phyloP scores from a whole-genome alignment of 2,797 vertebrate species.

The Anguilla anguilla region DNA sequence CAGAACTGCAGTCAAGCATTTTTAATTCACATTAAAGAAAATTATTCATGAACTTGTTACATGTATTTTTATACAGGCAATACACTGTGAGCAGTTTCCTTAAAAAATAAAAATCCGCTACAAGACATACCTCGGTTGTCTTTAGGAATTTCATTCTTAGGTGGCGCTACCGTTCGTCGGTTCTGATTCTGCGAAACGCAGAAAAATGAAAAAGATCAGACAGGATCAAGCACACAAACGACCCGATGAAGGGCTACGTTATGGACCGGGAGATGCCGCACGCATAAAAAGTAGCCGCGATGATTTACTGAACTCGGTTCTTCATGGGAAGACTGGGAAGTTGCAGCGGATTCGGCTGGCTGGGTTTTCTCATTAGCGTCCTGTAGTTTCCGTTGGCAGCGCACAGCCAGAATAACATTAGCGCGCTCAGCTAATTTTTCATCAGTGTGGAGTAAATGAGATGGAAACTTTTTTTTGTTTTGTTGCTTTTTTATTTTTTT shows the following conservation, averaged over 20 bases:
- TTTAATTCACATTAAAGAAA: not conserved
- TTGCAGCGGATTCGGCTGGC: not conserved
- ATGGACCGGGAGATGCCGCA: not conserved
- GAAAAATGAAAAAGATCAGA: not conserved
- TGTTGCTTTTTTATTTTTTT: not conserved
- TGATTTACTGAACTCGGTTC: not conserved
- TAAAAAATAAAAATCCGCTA: not conserved
- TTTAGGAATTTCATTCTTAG: slow-evolving; percentile 83
- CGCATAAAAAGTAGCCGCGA: no score
- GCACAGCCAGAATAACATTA: not conserved
- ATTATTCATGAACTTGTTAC: not conserved
- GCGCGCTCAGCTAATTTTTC: not conserved
- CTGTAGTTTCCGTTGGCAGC: not conserved
- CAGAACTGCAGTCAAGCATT: not conserved
- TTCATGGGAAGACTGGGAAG: not conserved
- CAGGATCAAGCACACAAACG: not conserved
- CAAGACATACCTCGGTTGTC: slow-evolving; percentile 86
- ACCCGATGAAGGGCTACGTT: not conserved
- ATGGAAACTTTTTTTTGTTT: not conserved
- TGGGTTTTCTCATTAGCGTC: not conserved
- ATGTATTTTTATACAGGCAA: not conserved
- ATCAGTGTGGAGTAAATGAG: not conserved
- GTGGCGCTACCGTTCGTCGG: slow-evolving; percentile 74
- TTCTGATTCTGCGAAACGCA: slow-evolving; percentile 78
- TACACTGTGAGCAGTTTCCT: not conserved